phyloP scores from a whole-genome alignment of 2,797 vertebrate genomes.

The Xenentodon cancila region DNA sequence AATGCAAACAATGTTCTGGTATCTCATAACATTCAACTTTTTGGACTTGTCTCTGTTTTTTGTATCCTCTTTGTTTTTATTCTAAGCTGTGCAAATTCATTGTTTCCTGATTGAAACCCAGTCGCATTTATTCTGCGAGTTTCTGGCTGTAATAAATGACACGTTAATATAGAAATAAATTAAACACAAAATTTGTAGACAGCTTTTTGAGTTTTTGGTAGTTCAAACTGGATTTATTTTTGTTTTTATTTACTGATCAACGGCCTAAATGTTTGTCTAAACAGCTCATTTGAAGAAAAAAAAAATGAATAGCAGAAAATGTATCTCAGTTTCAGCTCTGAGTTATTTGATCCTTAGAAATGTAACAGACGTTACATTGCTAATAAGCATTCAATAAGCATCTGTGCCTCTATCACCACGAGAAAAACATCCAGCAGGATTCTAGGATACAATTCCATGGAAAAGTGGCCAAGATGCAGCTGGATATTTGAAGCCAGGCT shows the following conservation, averaged over 20 bases:
- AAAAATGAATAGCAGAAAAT: background rate
- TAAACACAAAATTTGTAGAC: no score
- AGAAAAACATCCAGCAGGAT: no score
- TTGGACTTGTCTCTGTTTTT: background rate
- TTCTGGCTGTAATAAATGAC: slow-evolving; percentile 17
- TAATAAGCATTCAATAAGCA: no score
- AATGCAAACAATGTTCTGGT: background rate
- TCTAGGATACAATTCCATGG: background rate
- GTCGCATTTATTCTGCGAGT: background rate
- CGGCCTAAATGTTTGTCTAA: no score
- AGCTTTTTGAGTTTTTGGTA: no score
- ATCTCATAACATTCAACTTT: background rate
- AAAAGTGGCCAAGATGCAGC: background rate
- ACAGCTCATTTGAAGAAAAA: no score
- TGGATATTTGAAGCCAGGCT: slow-evolving; percentile 7
- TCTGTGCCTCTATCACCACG: no score
- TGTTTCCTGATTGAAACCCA: background rate
- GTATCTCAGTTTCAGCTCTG: background rate
- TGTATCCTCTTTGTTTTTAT: no score
- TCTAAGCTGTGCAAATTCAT: background rate
- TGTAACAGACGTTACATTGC: no score
- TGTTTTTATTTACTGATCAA: no score
- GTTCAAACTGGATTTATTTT: no score
- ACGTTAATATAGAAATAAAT: slow-evolving; percentile 32
- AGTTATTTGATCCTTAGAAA: background rate